These are phyloP conservation scores for Miltochrista miniata DNA, from an alignment of 2,888 invertebrate genomes.

Conservation along the genomic window DNA sequence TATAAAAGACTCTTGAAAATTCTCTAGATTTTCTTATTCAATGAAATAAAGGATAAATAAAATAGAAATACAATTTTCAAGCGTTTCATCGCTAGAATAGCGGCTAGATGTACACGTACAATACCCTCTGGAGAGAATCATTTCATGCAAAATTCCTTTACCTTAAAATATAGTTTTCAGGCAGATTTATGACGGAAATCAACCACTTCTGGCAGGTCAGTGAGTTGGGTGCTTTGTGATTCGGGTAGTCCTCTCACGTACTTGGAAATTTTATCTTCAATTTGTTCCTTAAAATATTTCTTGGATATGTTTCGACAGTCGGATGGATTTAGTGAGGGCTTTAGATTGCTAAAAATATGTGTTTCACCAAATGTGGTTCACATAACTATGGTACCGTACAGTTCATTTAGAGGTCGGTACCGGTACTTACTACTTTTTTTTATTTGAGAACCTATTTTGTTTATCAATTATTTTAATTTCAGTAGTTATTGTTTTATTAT, in stretches of 20 bases:
- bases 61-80: too few relatives aligned
- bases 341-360: neutral
- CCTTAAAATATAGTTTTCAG: neutral
- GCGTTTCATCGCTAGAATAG: too few relatives aligned
- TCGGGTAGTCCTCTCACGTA: constrained; percentile 26
- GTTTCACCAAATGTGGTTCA: too few relatives aligned
- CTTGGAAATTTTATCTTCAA: constrained; percentile 28
- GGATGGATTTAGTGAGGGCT: neutral
- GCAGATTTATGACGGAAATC: constrained; percentile 2
- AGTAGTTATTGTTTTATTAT: too few relatives aligned
- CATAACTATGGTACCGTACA: too few relatives aligned
- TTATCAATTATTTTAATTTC: too few relatives aligned
- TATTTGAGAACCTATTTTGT: too few relatives aligned
- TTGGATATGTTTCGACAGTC: constrained; percentile 23
- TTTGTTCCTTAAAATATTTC: constrained; percentile 31
- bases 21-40: too few relatives aligned
- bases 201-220: neutral
- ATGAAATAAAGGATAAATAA: too few relatives aligned
- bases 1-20: too few relatives aligned
- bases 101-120: neutral
- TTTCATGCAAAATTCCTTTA: constrained; percentile 4
- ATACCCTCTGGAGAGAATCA: neutral
- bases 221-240: neutral
- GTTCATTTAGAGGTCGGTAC: too few relatives aligned
- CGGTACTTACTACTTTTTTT: too few relatives aligned